These are phyloP conservation scores for Nasonovia ribisnigri DNA, from an alignment of 2,888 invertebrate species.

Conservation along the genomic window DNA sequence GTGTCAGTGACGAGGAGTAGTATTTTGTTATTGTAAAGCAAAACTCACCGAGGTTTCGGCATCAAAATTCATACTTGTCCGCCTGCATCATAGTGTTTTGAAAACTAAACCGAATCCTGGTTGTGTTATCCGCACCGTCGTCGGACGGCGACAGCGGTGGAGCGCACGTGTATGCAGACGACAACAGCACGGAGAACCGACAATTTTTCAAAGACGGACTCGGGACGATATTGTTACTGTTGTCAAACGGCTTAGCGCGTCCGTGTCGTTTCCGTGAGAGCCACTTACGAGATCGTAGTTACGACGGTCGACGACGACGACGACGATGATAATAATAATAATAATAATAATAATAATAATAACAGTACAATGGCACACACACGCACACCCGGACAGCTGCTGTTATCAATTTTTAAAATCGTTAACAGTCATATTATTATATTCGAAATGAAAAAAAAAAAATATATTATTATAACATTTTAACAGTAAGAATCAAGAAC, in stretches of 20 bases:
- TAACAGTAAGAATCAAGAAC: not conserved
- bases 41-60: slow-evolving; percentile 68
- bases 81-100: slow-evolving; percentile 47
- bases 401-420: not conserved
- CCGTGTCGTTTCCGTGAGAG: not conserved
- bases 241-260: not conserved
- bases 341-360: not conserved
- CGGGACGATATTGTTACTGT: not conserved
- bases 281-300: not conserved
- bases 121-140: not conserved
- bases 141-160: not conserved
- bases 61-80: slow-evolving; percentile 68
- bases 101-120: slow-evolving; percentile 27
- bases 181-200: not conserved
- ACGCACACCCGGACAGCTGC: not conserved
- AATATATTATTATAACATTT: not conserved
- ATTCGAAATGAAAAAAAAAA: not conserved
- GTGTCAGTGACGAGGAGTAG: not conserved
- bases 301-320: not conserved
- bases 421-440: not conserved
- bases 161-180: not conserved
- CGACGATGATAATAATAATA: not conserved
- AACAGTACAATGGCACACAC: slow-evolving; percentile 10
- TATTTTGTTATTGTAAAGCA: not conserved
- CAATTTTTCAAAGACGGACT: not conserved